Base-by-base conservation (phyloP, 2,113 vertebrate genomes). In the Hucho hucho region DNA sequence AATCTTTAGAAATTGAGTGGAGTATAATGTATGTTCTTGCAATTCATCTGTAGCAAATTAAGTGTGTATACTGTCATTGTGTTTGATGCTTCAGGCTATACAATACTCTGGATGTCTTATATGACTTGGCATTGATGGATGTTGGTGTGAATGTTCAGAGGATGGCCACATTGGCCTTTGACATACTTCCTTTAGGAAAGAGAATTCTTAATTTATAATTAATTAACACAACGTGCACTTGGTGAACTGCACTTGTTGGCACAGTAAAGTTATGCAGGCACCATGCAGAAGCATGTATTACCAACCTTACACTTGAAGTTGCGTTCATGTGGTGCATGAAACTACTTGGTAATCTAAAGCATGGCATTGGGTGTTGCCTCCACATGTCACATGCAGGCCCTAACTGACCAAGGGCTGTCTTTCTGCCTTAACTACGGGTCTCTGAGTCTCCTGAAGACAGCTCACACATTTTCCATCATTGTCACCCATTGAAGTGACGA, bases 381-480 rank as follows among this genome's bases (percentile, higher is more conserved):
- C 65, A 83, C 53, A 82, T 85, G 78, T 79, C 71, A 75, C 83
- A 74, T 13, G 32, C 16, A 68, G 53, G 70, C 49, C 67, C 61
- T 9, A 64, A 29, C 13, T 70, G 74, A 80, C 69, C 76, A 24
- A 0, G 46, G 46, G 7, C 46, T 13, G 46, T 47, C 46, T 47
- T 13, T 47, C 46, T 47, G 6, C 43, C 43, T 12, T 46, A 46
- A 46, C 43, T 13, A 47, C 13, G 46, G 9, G 25, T 28, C 28
- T 66, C 74, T 2, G 16, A 65, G 37, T 47, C 26, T 20, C 63
- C 37, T 63, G 58, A 58, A 24, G 12, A 22, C 32, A 68, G 7
- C 26, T 64, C 1, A 63, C 9, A 28, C 2, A 11, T 26, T 64
- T 64, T 26, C 24, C 7, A 47, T 47, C 12, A 13, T 13, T 47